phyloP scores from a whole-genome alignment of 2,888 invertebrate species.

The Aphidoletes aphidimyza region DNA sequence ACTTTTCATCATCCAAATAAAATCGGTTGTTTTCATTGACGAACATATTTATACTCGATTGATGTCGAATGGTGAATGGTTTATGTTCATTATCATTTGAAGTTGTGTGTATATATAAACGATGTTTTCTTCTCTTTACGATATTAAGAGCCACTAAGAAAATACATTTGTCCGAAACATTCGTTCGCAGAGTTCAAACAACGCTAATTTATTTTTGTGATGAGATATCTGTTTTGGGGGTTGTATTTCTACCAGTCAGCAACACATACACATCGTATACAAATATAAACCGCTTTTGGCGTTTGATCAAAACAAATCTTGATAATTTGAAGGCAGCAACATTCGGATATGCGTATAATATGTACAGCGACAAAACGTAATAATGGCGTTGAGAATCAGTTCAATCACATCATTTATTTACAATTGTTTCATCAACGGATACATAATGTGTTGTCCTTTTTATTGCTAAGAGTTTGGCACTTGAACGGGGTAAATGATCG shows the following conservation, averaged over 20 bases:
- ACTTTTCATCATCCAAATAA: neutral
- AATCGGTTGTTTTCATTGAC: neutral
- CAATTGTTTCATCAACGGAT: neutral
- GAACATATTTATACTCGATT: no score
- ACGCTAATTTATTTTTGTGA: no score
- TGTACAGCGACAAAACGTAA: neutral
- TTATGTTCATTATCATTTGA: neutral
- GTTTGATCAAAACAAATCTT: neutral
- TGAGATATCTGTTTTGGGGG: no score
- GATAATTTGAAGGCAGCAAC: neutral
- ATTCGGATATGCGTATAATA: no score
- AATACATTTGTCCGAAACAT: neutral
- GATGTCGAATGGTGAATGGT: no score
- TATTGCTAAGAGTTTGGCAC: no score
- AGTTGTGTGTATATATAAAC: no score
- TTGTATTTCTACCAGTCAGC: no score
- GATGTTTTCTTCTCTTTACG: no score
- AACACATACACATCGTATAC: neutral
- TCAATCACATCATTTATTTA: neutral
- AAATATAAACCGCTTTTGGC: neutral
- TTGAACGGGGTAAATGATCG: no score
- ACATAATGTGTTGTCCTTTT: neutral
- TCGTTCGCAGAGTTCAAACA: no score
- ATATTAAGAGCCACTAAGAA: no score
- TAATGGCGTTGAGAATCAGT: neutral